phyloP scores from a whole-genome alignment of 1,140 invertebrate species.

The Drosophila nigromelanica region DNA sequence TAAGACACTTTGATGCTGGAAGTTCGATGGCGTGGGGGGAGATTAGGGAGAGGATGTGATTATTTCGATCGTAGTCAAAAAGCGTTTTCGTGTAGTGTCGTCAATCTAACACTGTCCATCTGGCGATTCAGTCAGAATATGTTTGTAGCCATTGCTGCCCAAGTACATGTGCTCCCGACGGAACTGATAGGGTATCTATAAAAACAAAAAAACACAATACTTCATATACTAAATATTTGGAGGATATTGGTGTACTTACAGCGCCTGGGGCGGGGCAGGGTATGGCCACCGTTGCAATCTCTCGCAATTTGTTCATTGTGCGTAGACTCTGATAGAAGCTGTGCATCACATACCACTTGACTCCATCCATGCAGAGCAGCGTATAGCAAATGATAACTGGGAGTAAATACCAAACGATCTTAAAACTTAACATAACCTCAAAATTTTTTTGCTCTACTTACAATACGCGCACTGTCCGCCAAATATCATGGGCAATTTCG shows the following conservation, averaged over 20 bases:
- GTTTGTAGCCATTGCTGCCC: slow-evolving; percentile 82
- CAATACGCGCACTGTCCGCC: slow-evolving; percentile 69
- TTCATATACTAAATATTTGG: neutral
- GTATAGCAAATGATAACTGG: slow-evolving; percentile 71
- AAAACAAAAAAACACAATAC: neutral
- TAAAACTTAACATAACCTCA: neutral
- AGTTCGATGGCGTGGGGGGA: slow-evolving; percentile 29
- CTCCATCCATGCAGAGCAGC: slow-evolving; percentile 65
- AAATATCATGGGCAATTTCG: slow-evolving; percentile 61
- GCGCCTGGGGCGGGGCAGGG: slow-evolving; percentile 79
- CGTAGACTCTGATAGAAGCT: slow-evolving; percentile 78
- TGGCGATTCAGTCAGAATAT: slow-evolving; percentile 78
- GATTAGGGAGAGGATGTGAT: slow-evolving; percentile 22
- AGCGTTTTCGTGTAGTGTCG: neutral
- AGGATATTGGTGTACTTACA: slow-evolving; percentile 39
- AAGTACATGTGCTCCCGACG: slow-evolving; percentile 81
- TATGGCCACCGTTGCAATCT: slow-evolving; percentile 82
- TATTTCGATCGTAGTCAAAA: slow-evolving; percentile 9
- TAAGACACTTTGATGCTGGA: slow-evolving; percentile 60
- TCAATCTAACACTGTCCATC: slow-evolving; percentile 72
- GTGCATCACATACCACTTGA: slow-evolving; percentile 81
- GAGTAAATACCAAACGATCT: neutral
- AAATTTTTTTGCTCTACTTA: slow-evolving; percentile 42
- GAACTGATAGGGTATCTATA: slow-evolving; percentile 78
- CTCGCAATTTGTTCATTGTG: slow-evolving; percentile 77